Evolutionary conservation across 64 coral and sea anemone genomes (phyloP), one percentile per base, ranked within the genome.

Genomic region (Pocillopora damicornis): DNA sequence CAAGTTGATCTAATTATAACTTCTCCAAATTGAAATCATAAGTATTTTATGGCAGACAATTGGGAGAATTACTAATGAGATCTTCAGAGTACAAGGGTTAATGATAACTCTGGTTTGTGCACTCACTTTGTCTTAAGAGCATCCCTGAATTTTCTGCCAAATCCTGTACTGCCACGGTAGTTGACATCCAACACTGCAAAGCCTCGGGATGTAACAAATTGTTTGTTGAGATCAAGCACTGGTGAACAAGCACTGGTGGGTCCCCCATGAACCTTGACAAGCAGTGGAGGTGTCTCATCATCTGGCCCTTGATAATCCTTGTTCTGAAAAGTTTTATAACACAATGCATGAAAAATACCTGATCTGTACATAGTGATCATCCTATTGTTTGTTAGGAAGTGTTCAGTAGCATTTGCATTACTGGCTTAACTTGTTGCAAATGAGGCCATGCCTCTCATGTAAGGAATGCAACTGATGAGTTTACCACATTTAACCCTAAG

Each of bases 161-260:
- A 98, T 37, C 92, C 91, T 35, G 92, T 92, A 26, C 95, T 98
- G 35, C 95, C 95, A 12, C 95, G 86, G 64, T 98, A 98, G 59
- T 98, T 92, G 2, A 98, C 92, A 90, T 94, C 92, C 51, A 98
- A 74, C 20, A 98, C 66, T 35, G 92, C 95, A 66, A 98, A 76
- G 13, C 95, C 95, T 16, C 95, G 87, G 18, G 92, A 94, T 25
- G 95, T 98, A 74, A 98, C 92, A 20, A 82, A 98, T 76, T 98
- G 95, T 76, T 91, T 90, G 37, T 76, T 17, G 36, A 92, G 73
- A 34, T 98, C 85, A 26, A 92, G 76, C 13, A 13, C 72, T 59
- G 90, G 89, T 22, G 86, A 87, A 36, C 80, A 75, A 23, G 90
- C 81, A 2, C 60, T 30, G 30, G 92, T 94, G 26, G 95, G 95